Evolutionary conservation across 2,113 vertebrate species (phyloP).

Genomic region (Oncorhynchus clarkii): DNA sequence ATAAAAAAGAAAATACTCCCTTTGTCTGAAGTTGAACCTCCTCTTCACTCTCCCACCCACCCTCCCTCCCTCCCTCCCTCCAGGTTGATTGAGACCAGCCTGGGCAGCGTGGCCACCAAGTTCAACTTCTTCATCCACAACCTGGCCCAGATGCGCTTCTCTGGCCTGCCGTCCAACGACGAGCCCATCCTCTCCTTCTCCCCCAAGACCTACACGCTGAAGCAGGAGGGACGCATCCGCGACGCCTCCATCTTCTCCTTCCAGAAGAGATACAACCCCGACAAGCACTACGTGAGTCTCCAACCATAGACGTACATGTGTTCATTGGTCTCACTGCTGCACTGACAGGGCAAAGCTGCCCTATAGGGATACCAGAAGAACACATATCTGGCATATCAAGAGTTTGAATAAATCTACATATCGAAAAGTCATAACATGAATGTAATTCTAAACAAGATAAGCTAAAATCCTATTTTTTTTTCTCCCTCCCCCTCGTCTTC

Average conservation of each 20-base stretch:
- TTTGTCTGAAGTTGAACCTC: too few species aligned
- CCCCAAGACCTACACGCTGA: conserved; percentile 90
- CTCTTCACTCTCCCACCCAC: neutral
- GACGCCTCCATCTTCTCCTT: conserved; percentile 93
- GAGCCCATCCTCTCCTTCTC: conserved; percentile 95
- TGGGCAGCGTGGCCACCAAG: conserved; percentile 96
- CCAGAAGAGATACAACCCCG: conserved; percentile 97
- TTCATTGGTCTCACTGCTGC: too few species aligned
- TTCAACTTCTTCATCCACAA: conserved; percentile 99
- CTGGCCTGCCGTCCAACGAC: conserved; percentile 90
- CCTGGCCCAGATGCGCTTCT: conserved; percentile 93
- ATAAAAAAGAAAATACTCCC: too few species aligned
- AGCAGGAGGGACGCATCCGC: conserved; percentile 89
- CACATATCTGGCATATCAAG: too few species aligned
- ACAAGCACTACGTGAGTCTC: conserved; percentile 93
- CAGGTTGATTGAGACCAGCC: conserved; percentile 95
- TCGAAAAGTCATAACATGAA: too few species aligned
- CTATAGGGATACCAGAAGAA: too few species aligned
- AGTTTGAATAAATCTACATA: too few species aligned
- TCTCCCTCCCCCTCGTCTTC: neutral
- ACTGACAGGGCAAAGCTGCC: too few species aligned
- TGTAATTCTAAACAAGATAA: too few species aligned
- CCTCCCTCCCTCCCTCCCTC: too few species aligned
- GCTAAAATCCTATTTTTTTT: too few species aligned
- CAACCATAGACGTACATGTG: neutral